A percentile compares a stretch with the other conserved stretches of the same genome.
phyloP scores from a whole-genome alignment of 1,140 invertebrate genomes.

The Drosophila virilis region DNA sequence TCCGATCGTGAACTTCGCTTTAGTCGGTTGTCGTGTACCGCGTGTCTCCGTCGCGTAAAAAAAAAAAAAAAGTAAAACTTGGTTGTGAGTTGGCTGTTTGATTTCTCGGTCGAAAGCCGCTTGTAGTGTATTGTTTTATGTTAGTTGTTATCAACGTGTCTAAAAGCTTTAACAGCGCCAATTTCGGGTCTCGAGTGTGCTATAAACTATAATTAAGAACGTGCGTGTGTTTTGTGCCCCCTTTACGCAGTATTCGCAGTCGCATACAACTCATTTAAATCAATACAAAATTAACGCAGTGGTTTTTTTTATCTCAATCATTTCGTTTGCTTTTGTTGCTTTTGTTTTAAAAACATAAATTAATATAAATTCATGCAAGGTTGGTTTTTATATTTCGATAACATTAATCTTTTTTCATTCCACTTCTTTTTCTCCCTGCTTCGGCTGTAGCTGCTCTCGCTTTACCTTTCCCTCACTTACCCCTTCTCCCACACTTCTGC shows the following conservation, averaged over 20 bases:
- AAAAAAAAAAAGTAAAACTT: conserved; percentile 30
- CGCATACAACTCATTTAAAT: conserved; percentile 41
- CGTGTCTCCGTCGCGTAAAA: neutral
- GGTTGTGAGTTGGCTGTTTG: conserved; percentile 28
- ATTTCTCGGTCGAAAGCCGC: conserved; percentile 15
- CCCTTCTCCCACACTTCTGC: neutral
- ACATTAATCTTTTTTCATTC: conserved; percentile 39
- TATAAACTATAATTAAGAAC: conserved; percentile 47
- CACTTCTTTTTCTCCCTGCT: conserved; percentile 15
- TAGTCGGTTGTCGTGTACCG: conserved; percentile 33
- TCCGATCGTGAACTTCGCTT: conserved; percentile 47
- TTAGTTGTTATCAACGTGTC: conserved; percentile 24
- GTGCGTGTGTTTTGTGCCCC: conserved; percentile 8
- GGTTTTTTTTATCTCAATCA: conserved; percentile 42
- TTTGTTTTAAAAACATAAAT: conserved; percentile 51
- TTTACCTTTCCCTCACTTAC: neutral
- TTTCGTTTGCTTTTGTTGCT: neutral
- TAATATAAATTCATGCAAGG: conserved; percentile 42
- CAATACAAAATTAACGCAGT: conserved; percentile 57
- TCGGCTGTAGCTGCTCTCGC: neutral
- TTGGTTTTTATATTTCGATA: conserved; percentile 40
- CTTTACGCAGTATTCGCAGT: too few species aligned
- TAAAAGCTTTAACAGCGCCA: conserved; percentile 27
- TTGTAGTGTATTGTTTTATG: conserved; percentile 30
- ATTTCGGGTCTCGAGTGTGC: conserved; percentile 27